Evolutionary conservation across 2,888 invertebrate species (phyloP).

Genomic region (Urechis unicinctus): DNA sequence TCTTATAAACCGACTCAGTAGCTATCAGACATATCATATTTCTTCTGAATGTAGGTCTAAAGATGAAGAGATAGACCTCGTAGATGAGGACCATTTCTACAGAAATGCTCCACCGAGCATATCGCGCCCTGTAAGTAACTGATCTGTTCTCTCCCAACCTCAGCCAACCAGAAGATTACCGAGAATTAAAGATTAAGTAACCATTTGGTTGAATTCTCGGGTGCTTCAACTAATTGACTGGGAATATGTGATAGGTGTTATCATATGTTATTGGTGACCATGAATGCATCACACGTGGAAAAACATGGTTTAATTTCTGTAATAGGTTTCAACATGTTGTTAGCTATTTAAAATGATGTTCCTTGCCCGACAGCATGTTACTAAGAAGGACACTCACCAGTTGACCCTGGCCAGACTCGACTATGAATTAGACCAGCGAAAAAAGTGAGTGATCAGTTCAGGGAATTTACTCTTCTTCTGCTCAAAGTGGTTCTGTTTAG

Average conservation of each 20-base stretch:
- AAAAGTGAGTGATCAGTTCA: constrained; percentile 54
- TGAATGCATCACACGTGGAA: no score
- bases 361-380: constrained; percentile 57
- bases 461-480: background rate
- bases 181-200: no score
- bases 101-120: constrained; percentile 68
- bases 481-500: no score
- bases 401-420: constrained; percentile 78
- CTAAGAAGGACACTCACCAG: constrained; percentile 69
- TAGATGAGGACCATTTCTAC: constrained; percentile 77
- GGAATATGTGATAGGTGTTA: no score
- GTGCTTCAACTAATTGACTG: no score
- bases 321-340: background rate
- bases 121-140: constrained; percentile 62
- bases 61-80: constrained; percentile 85
- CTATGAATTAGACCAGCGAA: constrained; percentile 84
- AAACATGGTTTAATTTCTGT: background rate
- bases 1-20: background rate
- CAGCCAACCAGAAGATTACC: no score
- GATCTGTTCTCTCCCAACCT: no score
- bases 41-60: constrained; percentile 62
- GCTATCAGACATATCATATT: background rate
- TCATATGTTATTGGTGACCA: no score
- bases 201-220: no score
- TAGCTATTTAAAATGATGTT: background rate